Conservation (phyloP, 2,113 vertebrate species). For the Mesoclemmys tuberculata region DNA sequence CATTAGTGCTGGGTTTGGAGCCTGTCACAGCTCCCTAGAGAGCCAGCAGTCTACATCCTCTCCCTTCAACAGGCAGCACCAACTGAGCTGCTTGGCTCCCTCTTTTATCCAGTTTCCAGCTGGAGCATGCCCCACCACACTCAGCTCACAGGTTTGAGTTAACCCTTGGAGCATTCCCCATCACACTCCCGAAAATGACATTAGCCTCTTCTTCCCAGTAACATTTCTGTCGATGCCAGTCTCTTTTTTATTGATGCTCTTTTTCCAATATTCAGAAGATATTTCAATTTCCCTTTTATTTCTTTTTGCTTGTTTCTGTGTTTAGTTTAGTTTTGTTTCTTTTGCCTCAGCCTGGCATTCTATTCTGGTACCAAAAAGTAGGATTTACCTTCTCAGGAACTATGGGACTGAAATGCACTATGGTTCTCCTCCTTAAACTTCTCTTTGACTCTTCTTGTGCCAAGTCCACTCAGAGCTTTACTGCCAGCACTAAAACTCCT, state of each 20-base stretch:
- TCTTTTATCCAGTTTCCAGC: no score
- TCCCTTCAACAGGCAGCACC: no score
- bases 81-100: no score
- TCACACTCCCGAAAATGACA: background rate
- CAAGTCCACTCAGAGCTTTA: background rate
- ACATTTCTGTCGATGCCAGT: background rate
- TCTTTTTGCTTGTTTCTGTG: background rate
- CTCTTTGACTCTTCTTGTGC: background rate
- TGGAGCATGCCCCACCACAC: no score
- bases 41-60: no score
- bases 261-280: background rate
- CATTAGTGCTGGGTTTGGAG: no score
- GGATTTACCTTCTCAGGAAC: background rate
- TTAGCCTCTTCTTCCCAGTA: background rate
- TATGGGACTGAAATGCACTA: background rate
- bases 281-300: background rate
- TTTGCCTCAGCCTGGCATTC: background rate
- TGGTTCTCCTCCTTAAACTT: fast-evolving
- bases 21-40: no score
- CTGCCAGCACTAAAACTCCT: background rate
- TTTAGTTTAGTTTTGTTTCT: background rate
- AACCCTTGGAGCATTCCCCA: no score
- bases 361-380: background rate
- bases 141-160: no score
- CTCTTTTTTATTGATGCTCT: background rate